These are phyloP conservation scores for Jordanella pulchra DNA, from an alignment of 2,797 vertebrate species.

Conservation along the genomic window DNA sequence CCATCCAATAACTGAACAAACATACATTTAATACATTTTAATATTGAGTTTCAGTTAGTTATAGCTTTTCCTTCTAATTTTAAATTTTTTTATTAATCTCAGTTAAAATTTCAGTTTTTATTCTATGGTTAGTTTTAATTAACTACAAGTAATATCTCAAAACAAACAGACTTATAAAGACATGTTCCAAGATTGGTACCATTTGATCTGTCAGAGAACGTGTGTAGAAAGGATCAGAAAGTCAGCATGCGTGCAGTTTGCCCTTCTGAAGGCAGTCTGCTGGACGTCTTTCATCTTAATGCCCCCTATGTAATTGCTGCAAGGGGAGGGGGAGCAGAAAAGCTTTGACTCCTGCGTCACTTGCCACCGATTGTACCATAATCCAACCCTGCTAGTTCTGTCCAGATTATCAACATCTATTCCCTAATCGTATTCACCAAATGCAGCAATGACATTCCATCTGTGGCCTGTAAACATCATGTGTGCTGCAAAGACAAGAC, in stretches of 20 bases:
- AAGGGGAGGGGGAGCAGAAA: conserved; percentile 21
- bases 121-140: too few relatives aligned
- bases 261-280: conserved; percentile 5
- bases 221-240: conserved; percentile 9
- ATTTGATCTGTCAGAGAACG: conserved; percentile 8
- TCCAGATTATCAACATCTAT: conserved; percentile 75
- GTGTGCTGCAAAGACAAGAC: conserved; percentile 32
- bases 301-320: conserved; percentile 65
- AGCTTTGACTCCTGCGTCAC: conserved; percentile 63
- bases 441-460: conserved; percentile 62
- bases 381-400: conserved; percentile 69
- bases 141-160: not conserved
- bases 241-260: conserved; percentile 6
- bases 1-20: too few relatives aligned
- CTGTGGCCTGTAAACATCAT: conserved; percentile 47
- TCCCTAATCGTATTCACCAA: conserved; percentile 67
- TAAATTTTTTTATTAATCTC: too few relatives aligned
- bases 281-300: conserved; percentile 59
- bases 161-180: not conserved
- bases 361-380: conserved; percentile 56
- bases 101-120: too few relatives aligned
- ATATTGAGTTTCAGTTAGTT: too few relatives aligned
- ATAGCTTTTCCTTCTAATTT: too few relatives aligned
- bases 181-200: not conserved
- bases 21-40: too few relatives aligned